Conservation (phyloP, 2,888 invertebrate species). For the Chrysotoxum bicinctum region DNA sequence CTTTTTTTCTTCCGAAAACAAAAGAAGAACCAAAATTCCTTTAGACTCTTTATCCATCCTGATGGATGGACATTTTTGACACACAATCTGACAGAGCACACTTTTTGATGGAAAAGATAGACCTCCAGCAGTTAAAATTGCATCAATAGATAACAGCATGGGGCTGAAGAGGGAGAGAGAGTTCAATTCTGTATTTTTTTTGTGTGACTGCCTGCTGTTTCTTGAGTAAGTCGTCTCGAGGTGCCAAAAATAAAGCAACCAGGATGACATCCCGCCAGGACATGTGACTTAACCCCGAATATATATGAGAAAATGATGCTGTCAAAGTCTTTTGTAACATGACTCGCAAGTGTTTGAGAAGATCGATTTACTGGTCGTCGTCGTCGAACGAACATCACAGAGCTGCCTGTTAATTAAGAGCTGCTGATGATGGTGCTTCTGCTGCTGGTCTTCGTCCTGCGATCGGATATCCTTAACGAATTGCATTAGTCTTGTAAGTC, state of each 20-base stretch:
- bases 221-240: conserved; percentile 52
- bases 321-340: conserved; percentile 48
- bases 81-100: conserved; percentile 53
- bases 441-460: conserved; percentile 6
- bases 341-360: conserved; percentile 22
- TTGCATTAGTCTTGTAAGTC: conserved; percentile 60
- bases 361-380: not conserved
- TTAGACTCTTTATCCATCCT: conserved; percentile 4
- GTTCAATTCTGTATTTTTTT: not conserved
- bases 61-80: conserved; percentile 13
- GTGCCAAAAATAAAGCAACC: conserved; percentile 34
- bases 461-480: conserved; percentile 52
- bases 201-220: conserved; percentile 42
- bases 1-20: not conserved
- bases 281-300: conserved; percentile 16
- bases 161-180: not conserved
- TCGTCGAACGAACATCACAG: conserved; percentile 4
- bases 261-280: conserved; percentile 52
- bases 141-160: conserved; percentile 70
- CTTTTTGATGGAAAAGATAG: conserved; percentile 27
- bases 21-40: conserved; percentile 40
- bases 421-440: conserved; percentile 3
- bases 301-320: conserved; percentile 11
- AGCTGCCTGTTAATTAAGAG: conserved; percentile 60
- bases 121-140: conserved; percentile 64